A percentile compares a stretch with the other conserved stretches of the same genome.
phyloP scores from a whole-genome alignment of 2,797 vertebrate species.

The Neopelma chrysocephalum region DNA sequence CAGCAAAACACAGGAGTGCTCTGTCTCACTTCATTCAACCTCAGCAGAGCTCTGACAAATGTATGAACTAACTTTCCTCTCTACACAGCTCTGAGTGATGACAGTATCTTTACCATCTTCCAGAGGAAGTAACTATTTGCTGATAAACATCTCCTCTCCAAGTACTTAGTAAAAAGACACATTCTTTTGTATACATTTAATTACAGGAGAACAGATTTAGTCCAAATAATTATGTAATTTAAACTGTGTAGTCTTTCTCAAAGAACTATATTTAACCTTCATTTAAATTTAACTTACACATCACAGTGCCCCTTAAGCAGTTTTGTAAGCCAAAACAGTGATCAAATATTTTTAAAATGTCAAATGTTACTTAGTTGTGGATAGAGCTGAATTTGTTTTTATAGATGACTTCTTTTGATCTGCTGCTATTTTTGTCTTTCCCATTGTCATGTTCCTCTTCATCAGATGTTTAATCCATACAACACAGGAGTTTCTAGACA shows the following conservation, averaged over 20 bases:
- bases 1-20: not conserved
- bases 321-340: conserved; percentile 73
- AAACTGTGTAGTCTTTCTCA: conserved; percentile 64
- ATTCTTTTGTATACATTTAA: conserved; percentile 70
- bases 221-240: conserved; percentile 78
- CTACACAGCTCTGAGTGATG: not conserved
- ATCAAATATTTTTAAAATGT: conserved; percentile 78
- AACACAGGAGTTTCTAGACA: not conserved
- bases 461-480: conserved; percentile 23
- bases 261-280: conserved; percentile 77
- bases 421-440: conserved; percentile 37
- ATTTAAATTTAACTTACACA: conserved; percentile 78
- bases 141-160: conserved; percentile 58
- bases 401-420: conserved; percentile 61
- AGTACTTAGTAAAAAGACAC: conserved; percentile 44
- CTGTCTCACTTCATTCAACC: not conserved
- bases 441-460: conserved; percentile 44
- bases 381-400: conserved; percentile 60
- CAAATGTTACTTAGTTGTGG: conserved; percentile 70
- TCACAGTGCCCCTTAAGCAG: conserved; percentile 65
- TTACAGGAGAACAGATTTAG: conserved; percentile 76
- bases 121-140: conserved; percentile 37
- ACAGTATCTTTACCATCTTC: conserved; percentile 19
- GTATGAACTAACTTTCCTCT: not conserved
- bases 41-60: not conserved